Conservation (phyloP, 2,797 vertebrate species). For the Sebastes aleutianus region DNA sequence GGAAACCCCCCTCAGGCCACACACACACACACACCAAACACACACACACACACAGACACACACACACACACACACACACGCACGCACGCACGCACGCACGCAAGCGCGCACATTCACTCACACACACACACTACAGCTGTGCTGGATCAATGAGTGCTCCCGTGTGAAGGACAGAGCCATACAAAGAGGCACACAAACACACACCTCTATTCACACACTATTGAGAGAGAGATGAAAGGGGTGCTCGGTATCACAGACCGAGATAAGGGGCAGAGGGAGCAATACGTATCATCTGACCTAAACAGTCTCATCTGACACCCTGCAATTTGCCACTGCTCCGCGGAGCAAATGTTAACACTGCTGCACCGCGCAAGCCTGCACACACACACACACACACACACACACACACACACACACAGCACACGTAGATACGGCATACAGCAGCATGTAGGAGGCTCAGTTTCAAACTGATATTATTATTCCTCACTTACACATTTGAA, state of each 20-base stretch:
- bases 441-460: constrained; percentile 19
- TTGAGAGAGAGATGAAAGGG: constrained; percentile 65
- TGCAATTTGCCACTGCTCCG: constrained; percentile 69
- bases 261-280: constrained; percentile 67
- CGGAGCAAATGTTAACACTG: constrained; percentile 74
- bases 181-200: constrained; percentile 58
- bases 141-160: constrained; percentile 77
- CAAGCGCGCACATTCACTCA: constrained; percentile 22
- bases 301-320: constrained; percentile 75
- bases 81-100: constrained; percentile 32
- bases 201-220: constrained; percentile 46
- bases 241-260: constrained; percentile 62
- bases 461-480: constrained; percentile 31
- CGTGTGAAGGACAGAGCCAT: constrained; percentile 73
- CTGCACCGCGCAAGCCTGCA: constrained; percentile 18
- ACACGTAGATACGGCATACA: background rate
- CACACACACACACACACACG: constrained; percentile 42
- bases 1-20: constrained; percentile 78
- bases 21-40: constrained; percentile 51
- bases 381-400: constrained; percentile 2
- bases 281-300: constrained; percentile 76
- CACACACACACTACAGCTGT: constrained; percentile 56
- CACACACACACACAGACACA: constrained; percentile 66
- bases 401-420: constrained; percentile 2
- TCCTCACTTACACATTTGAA: constrained; percentile 31